A percentile compares a stretch with the other conserved stretches of the same genome.
These are phyloP conservation scores for Aleiodes leptofemur DNA, from an alignment of 2,888 invertebrate genomes.

Conservation along the genomic window DNA sequence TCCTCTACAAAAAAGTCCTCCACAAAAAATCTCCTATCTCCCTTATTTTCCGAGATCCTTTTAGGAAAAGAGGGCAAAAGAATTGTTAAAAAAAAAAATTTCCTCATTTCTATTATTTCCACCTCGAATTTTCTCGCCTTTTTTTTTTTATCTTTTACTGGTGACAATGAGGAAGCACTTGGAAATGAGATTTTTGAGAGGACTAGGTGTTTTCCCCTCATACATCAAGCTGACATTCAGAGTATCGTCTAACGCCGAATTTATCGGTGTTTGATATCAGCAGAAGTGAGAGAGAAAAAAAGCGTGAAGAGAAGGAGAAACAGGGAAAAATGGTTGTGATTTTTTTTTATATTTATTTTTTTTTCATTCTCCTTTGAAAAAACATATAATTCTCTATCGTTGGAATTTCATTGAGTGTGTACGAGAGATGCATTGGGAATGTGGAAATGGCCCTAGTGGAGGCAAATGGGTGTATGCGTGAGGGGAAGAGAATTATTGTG, in stretches of 20 bases:
- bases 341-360: conserved; percentile 25
- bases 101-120: neutral
- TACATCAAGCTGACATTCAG: conserved; percentile 70
- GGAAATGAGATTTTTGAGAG: conserved; percentile 54
- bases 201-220: conserved; percentile 60
- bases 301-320: neutral
- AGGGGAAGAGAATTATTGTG: neutral
- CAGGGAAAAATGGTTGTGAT: conserved; percentile 30
- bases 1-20: neutral
- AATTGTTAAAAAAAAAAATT: too few relatives aligned
- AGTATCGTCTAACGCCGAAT: conserved; percentile 67
- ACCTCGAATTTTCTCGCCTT: neutral
- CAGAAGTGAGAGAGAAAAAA: conserved; percentile 58
- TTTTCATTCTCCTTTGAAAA: neutral
- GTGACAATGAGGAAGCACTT: conserved; percentile 52
- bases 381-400: neutral
- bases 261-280: conserved; percentile 70
- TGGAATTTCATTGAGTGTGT: neutral
- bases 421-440: too few relatives aligned
- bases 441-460: too few relatives aligned
- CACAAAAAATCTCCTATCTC: neutral
- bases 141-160: conserved; percentile 17
- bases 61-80: neutral
- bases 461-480: too few relatives aligned
- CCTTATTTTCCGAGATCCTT: neutral